Base-by-base conservation (phyloP, 2,113 vertebrate species). In the Odocoileus virginianus region DNA sequence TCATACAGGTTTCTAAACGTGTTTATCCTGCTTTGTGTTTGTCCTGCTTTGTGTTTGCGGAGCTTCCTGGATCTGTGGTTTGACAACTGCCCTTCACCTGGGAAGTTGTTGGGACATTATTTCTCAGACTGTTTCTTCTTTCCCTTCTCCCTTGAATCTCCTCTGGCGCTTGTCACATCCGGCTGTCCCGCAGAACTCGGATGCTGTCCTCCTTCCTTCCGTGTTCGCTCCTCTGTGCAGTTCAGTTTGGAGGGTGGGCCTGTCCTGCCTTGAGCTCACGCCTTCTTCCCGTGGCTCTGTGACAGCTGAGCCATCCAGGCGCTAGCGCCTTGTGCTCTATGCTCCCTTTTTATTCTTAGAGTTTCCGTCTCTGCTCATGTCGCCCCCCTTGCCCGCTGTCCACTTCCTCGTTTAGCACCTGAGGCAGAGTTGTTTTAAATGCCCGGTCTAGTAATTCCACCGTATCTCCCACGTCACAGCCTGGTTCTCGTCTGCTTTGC, bases 301-400 rank as follows among this genome's bases (percentile, higher is more conserved):
- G 17, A 0, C 64, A 0, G 17, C 64, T 5, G 64, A 36, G 64
- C 33, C 17, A 1, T 21, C 33, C 64, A n/a, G 64, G 64, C 2
- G 8, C 64, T 9, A 19, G 67, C 36, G 17, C n/a, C 67, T 36
- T 5, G 25, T 1, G 25, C 4, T 16, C 7, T 0, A 0, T 5
- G 76, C 25, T 17, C 9, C 36, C 67, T 5, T 30, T 7, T 2
- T 10, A 2, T 17, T 9, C 33, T 19, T 8, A 4, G 27, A 10
- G 16, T 6, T 52, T 33, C 78, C 47, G 3, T 33, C 47, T 81
- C 78, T 81, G 78, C 78, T 33, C 27, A 3, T 3, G 30, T 21
- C 21, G 30, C 45, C 78, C 47, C 3, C 30, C 47, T 52, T 52
- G 76, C 47, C 16, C 17, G 3, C 28, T 50, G 45, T 19, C 47